These are phyloP conservation scores for Drosophila eohydei DNA, from an alignment of 2,888 invertebrate genomes.

Conservation along the genomic window DNA sequence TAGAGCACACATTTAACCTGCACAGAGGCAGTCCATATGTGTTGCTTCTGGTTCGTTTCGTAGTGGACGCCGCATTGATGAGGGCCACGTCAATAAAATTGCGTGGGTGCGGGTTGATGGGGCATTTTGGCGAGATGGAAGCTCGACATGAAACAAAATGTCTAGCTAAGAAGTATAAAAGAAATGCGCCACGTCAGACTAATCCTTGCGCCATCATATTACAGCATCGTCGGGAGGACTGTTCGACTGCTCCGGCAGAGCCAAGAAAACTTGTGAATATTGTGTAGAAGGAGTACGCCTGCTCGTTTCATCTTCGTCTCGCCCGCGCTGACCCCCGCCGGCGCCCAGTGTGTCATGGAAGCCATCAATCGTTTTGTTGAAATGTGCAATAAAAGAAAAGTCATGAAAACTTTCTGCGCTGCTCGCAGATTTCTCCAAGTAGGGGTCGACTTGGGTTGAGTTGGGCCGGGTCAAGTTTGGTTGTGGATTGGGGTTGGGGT, in stretches of 20 bases:
- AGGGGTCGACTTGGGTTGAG: constrained; percentile 17
- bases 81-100: constrained; percentile 48
- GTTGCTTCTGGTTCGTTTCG: constrained; percentile 28
- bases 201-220: constrained; percentile 82
- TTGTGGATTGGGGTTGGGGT: constrained; percentile 4
- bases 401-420: constrained; percentile 82
- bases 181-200: constrained; percentile 80
- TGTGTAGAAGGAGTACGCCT: constrained; percentile 34
- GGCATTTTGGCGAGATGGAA: constrained; percentile 21
- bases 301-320: constrained; percentile 22
- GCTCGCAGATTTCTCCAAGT: constrained; percentile 73
- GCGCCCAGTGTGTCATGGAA: constrained; percentile 76
- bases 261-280: constrained; percentile 81
- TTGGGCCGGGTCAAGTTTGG: constrained; percentile 9
- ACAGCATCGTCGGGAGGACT: constrained; percentile 56
- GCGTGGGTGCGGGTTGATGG: background rate
- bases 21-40: constrained; percentile 46
- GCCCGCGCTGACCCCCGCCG: constrained; percentile 3
- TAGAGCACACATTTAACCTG: constrained; percentile 7
- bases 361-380: constrained; percentile 84
- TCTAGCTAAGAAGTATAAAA: constrained; percentile 71
- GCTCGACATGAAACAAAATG: constrained; percentile 73
- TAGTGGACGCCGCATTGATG: constrained; percentile 56
- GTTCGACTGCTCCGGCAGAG: constrained; percentile 38
- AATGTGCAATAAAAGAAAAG: constrained; percentile 83